A percentile compares a stretch with the other conserved stretches of the same genome.
Evolutionary conservation across 2,888 invertebrate species (phyloP).

Genomic region (Dusona sp.): DNA sequence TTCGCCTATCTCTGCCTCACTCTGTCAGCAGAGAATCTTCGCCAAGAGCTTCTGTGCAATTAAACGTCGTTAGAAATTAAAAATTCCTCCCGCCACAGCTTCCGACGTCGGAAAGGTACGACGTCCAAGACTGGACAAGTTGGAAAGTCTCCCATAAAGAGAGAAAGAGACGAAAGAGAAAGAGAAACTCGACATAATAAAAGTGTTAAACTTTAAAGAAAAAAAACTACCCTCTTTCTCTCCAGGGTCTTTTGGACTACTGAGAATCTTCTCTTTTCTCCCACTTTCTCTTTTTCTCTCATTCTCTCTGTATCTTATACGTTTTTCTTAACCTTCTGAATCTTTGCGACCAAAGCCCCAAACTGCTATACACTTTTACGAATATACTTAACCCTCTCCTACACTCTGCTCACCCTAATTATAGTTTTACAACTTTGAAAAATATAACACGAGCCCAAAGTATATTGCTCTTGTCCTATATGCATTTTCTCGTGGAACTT

Average conservation of each 20-base stretch:
- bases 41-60: slow-evolving; percentile 69
- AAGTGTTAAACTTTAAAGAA: slow-evolving; percentile 71
- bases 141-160: slow-evolving; percentile 68
- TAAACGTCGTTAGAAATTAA: slow-evolving; percentile 75
- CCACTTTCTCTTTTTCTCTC: slow-evolving; percentile 46
- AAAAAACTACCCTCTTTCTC: slow-evolving; percentile 39
- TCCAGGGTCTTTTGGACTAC: slow-evolving; percentile 18
- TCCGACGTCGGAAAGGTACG: neutral
- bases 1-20: slow-evolving; percentile 16
- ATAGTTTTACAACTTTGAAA: slow-evolving; percentile 59
- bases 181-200: slow-evolving; percentile 70
- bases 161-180: neutral
- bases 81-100: slow-evolving; percentile 70
- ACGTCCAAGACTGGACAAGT: slow-evolving; percentile 61
- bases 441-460: slow-evolving; percentile 25
- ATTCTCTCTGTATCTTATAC: slow-evolving; percentile 51
- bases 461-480: slow-evolving; percentile 20
- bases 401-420: slow-evolving; percentile 34
- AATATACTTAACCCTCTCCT: slow-evolving; percentile 36
- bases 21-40: slow-evolving; percentile 39
- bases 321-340: slow-evolving; percentile 53
- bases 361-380: slow-evolving; percentile 35
- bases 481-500: neutral
- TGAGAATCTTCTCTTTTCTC: slow-evolving; percentile 33
- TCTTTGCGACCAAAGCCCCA: slow-evolving; percentile 19